These are phyloP conservation scores for Pimpla rufipes DNA, from an alignment of 2,888 invertebrate genomes.

Conservation along the genomic window DNA sequence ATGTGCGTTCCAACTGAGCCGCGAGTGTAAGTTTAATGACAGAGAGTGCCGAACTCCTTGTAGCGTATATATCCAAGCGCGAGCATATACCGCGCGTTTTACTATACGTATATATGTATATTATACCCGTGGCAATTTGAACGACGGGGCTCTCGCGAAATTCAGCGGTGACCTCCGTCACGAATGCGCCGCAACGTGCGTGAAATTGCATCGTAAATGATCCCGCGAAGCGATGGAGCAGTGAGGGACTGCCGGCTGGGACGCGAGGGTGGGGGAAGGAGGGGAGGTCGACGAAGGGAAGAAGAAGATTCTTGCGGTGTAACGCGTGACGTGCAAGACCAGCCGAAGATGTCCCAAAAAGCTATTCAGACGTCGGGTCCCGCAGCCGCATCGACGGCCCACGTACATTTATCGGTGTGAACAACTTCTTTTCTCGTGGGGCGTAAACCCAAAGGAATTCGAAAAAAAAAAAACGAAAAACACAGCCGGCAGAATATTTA, in stretches of 20 bases:
- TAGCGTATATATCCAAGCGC: slow-evolving; percentile 6
- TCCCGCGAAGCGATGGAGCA: slow-evolving; percentile 50
- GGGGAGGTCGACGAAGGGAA: slow-evolving; percentile 21
- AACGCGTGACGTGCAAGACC: slow-evolving; percentile 35
- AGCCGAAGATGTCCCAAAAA: slow-evolving; percentile 33
- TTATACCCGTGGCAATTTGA: slow-evolving; percentile 49
- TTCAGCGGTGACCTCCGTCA: slow-evolving; percentile 60
- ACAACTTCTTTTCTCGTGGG: slow-evolving; percentile 1
- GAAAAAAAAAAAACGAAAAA: neutral
- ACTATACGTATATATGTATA: slow-evolving; percentile 20
- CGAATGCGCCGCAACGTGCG: slow-evolving; percentile 61
- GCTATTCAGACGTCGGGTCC: slow-evolving; percentile 24
- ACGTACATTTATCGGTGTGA: slow-evolving; percentile 25
- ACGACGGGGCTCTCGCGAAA: slow-evolving; percentile 50
- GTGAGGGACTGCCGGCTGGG: slow-evolving; percentile 26
- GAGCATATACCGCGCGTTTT: slow-evolving; percentile 18
- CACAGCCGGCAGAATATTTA: slow-evolving; percentile 63
- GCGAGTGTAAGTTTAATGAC: slow-evolving; percentile 40
- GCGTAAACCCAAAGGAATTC: slow-evolving; percentile 21
- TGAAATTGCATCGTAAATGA: slow-evolving; percentile 64
- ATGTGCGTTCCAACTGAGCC: slow-evolving; percentile 27
- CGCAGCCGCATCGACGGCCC: slow-evolving; percentile 20
- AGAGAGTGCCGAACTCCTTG: slow-evolving; percentile 19
- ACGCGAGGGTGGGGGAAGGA: slow-evolving; percentile 15
- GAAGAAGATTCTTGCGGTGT: slow-evolving; percentile 26